Evolutionary conservation across 2,113 vertebrate species (phyloP).

Genomic region (Pomatostomus ruficeps): DNA sequence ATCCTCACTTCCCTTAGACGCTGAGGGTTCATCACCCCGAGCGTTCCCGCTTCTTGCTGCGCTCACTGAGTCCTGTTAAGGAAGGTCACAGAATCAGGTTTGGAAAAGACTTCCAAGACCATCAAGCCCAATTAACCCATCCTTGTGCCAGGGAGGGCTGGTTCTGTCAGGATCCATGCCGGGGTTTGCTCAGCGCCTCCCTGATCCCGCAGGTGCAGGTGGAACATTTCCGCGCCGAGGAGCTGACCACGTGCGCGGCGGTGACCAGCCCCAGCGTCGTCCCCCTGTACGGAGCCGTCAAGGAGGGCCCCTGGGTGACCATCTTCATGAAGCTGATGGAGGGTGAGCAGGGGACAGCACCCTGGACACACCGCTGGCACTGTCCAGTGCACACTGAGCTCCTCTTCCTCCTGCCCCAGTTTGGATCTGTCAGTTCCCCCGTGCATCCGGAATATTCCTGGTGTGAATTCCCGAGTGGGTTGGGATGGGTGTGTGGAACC

Average conservation of each 20-base stretch:
- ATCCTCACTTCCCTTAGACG: neutral
- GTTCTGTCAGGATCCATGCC: rapidly evolving
- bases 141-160: too few relatives aligned
- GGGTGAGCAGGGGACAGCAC: conserved; percentile 69
- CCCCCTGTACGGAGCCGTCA: conserved; percentile 89
- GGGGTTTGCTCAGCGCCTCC: neutral
- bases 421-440: neutral
- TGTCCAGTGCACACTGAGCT: neutral
- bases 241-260: conserved; percentile 86
- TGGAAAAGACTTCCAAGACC: neutral
- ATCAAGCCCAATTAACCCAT: too few relatives aligned
- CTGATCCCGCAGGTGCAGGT: conserved; percentile 75
- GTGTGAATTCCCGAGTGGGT: neutral
- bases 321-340: conserved; percentile 92
- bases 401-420: neutral
- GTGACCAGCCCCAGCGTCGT: conserved; percentile 84
- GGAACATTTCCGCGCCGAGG: conserved; percentile 85
- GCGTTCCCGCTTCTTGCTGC: neutral
- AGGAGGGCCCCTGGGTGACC: conserved; percentile 84
- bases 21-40: neutral
- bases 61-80: rapidly evolving
- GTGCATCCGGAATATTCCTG: neutral
- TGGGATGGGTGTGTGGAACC: neutral
- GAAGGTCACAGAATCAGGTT: neutral
- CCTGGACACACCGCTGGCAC: neutral